A percentile compares a stretch with the other conserved stretches of the same genome.
phyloP scores from a whole-genome alignment of 2,797 vertebrate species.

The Spinibarbus caldwelli region DNA sequence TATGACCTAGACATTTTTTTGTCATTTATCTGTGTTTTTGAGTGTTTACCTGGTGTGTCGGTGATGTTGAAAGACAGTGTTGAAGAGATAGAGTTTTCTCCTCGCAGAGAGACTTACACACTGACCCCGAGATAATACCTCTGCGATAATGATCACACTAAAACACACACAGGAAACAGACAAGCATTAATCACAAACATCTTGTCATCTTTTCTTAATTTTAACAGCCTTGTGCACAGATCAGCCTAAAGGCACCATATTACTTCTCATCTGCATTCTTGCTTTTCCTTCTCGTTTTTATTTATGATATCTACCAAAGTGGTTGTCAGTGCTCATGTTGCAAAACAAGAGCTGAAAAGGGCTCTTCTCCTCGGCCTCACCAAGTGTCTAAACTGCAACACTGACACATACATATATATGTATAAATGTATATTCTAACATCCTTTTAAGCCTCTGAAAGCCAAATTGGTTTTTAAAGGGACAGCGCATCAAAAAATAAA shows the following conservation, averaged over 20 bases:
- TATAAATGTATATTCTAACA: not conserved
- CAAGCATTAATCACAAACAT: not conserved
- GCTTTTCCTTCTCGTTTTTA: not conserved
- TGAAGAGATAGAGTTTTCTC: conserved; percentile 85
- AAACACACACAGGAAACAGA: conserved; percentile 10
- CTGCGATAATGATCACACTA: conserved; percentile 96
- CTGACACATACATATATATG: not conserved
- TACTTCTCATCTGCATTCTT: not conserved
- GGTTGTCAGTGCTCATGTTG: not conserved
- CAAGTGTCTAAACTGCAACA: not conserved
- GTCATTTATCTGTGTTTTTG: not conserved
- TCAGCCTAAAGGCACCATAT: not conserved
- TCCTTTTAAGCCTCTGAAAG: not conserved
- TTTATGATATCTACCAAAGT: not conserved
- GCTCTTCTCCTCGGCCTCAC: not conserved
- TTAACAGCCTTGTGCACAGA: not conserved
- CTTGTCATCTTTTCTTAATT: not conserved
- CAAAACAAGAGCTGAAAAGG: not conserved
- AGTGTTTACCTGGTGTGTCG: conserved; percentile 84
- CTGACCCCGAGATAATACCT: conserved; percentile 94
- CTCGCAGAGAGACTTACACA: conserved; percentile 91
- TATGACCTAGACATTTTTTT: not conserved
- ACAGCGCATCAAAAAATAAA: not conserved
- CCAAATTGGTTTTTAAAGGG: not conserved
- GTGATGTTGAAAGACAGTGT: conserved; percentile 89